phyloP scores from a whole-genome alignment of 92 coral and sea anemone species.

The Actinernus sp. region DNA sequence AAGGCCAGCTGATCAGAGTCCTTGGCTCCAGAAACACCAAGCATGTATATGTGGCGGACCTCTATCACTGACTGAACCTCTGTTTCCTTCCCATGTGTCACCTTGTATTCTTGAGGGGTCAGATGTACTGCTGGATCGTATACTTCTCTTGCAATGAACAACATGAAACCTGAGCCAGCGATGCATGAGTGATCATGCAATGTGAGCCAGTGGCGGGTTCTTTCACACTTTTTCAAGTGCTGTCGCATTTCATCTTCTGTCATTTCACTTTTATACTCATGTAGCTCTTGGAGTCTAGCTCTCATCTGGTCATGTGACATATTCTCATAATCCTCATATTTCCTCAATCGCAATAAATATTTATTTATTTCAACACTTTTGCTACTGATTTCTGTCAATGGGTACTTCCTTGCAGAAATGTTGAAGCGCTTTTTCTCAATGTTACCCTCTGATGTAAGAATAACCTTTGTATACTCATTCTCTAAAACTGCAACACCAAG shows the following conservation, averaged over 20 bases:
- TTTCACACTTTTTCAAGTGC: background rate
- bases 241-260: constrained; percentile 1
- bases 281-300: background rate
- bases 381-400: constrained; percentile 7
- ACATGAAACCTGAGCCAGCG: constrained; percentile 21
- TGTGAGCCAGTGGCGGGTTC: constrained; percentile 10
- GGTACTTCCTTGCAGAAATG: constrained; percentile 17
- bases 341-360: background rate
- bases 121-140: constrained; percentile 36
- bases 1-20: constrained; percentile 20
- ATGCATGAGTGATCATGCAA: constrained; percentile 38
- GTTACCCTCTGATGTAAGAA: constrained; percentile 25
- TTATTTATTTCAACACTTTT: constrained; percentile 1
- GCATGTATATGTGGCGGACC: constrained; percentile 21
- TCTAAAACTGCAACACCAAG: no score
- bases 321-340: constrained; percentile 11
- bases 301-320: background rate
- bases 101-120: background rate
- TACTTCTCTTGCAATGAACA: constrained; percentile 19
- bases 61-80: constrained; percentile 19
- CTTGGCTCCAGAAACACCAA: constrained; percentile 6
- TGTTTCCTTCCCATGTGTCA: background rate
- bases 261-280: background rate
- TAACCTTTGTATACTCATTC: no score
- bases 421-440: background rate